Percentiles rank a stretch among this genome's conserved stretches.
These are phyloP conservation scores for Aphis gossypii DNA, from an alignment of 1,140 invertebrate species.

Conservation along the genomic window DNA sequence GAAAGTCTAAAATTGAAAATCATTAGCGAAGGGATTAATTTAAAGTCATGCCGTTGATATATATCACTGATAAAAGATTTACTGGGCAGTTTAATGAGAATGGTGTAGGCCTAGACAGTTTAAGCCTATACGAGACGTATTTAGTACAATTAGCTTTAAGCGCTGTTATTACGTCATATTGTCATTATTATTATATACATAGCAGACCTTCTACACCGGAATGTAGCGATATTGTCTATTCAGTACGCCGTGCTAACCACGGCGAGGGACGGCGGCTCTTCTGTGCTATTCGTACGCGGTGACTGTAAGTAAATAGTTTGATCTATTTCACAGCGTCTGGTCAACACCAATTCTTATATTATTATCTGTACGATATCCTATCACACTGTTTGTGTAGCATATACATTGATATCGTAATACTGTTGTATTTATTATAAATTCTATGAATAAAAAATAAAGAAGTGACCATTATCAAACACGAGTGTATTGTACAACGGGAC, in stretches of 20 bases:
- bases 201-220: neutral
- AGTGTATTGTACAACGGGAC: too few species aligned
- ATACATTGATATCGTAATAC: neutral
- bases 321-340: neutral
- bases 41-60: neutral
- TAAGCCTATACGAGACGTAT: neutral
- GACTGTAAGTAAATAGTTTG: neutral
- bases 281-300: neutral
- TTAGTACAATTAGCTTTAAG: neutral
- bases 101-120: neutral
- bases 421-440: neutral
- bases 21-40: neutral
- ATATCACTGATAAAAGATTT: neutral
- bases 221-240: slow-evolving; percentile 17
- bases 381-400: neutral
- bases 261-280: neutral
- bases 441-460: too few species aligned
- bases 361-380: neutral
- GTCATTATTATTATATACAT: neutral
- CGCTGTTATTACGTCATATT: neutral
- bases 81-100: neutral
- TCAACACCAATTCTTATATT: neutral
- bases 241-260: neutral
- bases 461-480: neutral
- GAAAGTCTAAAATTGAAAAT: neutral